phyloP scores from a whole-genome alignment of 2,113 vertebrate species.

The Dromaius novaehollandiae region DNA sequence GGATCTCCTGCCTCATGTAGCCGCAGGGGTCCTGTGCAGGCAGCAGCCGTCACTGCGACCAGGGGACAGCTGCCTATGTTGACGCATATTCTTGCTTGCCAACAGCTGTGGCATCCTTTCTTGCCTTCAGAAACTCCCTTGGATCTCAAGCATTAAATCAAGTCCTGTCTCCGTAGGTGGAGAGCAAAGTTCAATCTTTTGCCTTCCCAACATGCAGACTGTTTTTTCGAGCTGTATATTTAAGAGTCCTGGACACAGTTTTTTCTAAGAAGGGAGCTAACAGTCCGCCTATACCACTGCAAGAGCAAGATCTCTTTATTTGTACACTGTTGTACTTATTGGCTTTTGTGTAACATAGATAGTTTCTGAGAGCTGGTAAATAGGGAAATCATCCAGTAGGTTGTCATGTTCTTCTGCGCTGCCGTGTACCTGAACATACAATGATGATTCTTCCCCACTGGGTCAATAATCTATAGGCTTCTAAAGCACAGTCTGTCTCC shows the following conservation, averaged over 20 bases:
- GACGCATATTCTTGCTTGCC: background rate
- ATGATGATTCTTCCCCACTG: background rate
- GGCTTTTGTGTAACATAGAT: background rate
- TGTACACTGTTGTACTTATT: background rate
- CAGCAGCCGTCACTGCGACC: background rate
- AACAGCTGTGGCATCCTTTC: background rate
- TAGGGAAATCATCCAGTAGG: background rate
- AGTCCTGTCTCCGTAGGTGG: background rate
- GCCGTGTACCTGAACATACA: background rate
- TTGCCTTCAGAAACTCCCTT: background rate
- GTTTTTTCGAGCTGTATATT: background rate
- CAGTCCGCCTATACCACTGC: background rate
- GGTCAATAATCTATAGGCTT: constrained; percentile 18
- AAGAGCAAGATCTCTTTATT: background rate
- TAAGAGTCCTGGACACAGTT: background rate
- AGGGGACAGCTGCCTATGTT: background rate
- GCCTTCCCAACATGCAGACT: background rate
- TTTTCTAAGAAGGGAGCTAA: background rate
- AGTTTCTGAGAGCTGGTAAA: background rate
- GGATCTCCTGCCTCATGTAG: background rate
- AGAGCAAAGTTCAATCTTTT: background rate
- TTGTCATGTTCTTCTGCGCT: constrained; percentile 25
- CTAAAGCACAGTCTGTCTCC: background rate
- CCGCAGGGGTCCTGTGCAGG: background rate
- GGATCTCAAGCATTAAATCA: background rate